These are phyloP conservation scores for Phenganax marumi DNA, from an alignment of 92 coral and sea anemone genomes.

Conservation along the genomic window DNA sequence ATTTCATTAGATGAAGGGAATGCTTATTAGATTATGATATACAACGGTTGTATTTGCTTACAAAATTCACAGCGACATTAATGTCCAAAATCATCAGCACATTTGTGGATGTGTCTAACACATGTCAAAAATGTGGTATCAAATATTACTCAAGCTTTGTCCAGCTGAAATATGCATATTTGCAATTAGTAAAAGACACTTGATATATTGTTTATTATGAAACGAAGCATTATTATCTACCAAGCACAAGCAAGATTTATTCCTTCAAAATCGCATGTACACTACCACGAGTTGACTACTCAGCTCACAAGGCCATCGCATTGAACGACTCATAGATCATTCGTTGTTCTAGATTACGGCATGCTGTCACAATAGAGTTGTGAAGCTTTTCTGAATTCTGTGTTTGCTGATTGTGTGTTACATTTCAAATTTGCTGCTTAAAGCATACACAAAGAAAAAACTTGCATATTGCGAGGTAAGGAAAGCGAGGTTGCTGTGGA, in stretches of 20 bases:
- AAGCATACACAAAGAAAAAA: not conserved
- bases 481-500: not conserved
- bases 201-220: conserved; percentile 7
- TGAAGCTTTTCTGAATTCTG: not conserved
- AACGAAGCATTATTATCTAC: conserved; percentile 3
- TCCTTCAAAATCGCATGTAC: not conserved
- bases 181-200: not conserved
- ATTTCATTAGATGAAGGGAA: too few relatives aligned
- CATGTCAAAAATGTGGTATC: not conserved
- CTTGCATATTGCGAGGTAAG: not conserved
- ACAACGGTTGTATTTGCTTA: not conserved
- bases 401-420: not conserved
- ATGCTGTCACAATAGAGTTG: conserved; percentile 1
- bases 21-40: too few relatives aligned
- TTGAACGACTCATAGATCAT: not conserved
- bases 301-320: not conserved
- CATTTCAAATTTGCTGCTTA: not conserved
- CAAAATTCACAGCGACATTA: conserved; percentile 12
- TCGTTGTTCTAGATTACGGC: conserved; percentile 7
- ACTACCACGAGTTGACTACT: not conserved
- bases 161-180: conserved; percentile 7
- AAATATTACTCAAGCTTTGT: not conserved
- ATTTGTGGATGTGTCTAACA: conserved; percentile 10
- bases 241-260: not conserved
- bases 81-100: conserved; percentile 9